Conservation (phyloP, 2,113 vertebrate species). For the Nerophis lumbriciformis region DNA sequence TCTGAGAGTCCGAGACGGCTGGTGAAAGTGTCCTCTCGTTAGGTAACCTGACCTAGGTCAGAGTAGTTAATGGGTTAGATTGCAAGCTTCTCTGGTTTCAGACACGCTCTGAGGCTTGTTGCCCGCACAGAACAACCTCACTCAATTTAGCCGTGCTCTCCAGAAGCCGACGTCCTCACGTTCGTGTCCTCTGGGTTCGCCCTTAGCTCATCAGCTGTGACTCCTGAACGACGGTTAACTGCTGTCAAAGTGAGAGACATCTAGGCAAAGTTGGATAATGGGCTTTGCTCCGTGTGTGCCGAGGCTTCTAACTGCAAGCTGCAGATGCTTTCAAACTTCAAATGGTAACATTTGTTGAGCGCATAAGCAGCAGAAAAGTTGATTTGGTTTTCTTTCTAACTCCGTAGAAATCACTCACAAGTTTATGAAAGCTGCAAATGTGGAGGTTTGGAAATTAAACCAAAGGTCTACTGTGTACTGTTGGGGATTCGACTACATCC, state of each 20-base stretch:
- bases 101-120: constrained; percentile 38
- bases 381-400: background rate
- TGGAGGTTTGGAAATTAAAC: background rate
- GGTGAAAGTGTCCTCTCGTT: constrained; percentile 43
- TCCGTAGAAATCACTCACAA: background rate
- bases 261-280: constrained; percentile 65
- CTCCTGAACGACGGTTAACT: constrained; percentile 71
- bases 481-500: too few relatives aligned
- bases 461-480: too few relatives aligned
- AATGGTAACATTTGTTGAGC: constrained; percentile 57
- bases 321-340: constrained; percentile 64
- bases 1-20: constrained; percentile 26
- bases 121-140: constrained; percentile 34
- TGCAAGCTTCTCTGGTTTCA: constrained; percentile 32
- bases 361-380: constrained; percentile 38
- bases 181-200: constrained; percentile 49
- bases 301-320: constrained; percentile 56
- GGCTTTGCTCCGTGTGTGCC: constrained; percentile 67
- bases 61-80: constrained; percentile 50
- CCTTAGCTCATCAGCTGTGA: constrained; percentile 60
- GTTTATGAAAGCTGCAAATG: background rate
- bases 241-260: constrained; percentile 54
- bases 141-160: constrained; percentile 35
- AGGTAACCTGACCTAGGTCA: constrained; percentile 40
- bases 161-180: constrained; percentile 39